Base-by-base conservation (phyloP, 2,113 vertebrate genomes). In the Sardina pilchardus region DNA sequence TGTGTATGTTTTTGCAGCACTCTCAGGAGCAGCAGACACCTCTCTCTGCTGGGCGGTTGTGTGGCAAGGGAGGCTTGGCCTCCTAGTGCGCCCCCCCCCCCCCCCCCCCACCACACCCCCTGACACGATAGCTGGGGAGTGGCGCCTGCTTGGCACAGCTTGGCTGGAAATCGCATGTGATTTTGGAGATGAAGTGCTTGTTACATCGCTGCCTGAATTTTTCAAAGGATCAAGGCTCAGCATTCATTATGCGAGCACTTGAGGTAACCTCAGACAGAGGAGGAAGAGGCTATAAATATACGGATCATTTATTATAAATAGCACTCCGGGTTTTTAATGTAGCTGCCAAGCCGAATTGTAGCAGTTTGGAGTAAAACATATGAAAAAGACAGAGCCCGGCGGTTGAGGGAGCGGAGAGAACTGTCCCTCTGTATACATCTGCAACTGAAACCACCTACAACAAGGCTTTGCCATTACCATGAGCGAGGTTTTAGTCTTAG, bases 251-350 rank as follows among this genome's bases (percentile, higher is more conserved):
- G 84, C 84, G 82, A 56, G 82, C 80, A 82, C 89, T 85, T 85
- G 67, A 85, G 85, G 42, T 75, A 87, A 87, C 80, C 81, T 44
- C 56, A 81, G 45, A 75, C 42, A 47, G 36, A 84, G 24, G 81
- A 71, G 63, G 63, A 6, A 1, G 42, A 43, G 47, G n/a, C 53
- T 86, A 84, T 84, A 84, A 90, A 88, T 84, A 84, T 82, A 82
- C 26, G 8, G 43, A 47, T 86, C 84, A 84, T 89, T 78, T 87
- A 90, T 89, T 85, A 86, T 88, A 75, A 85, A 88, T 85, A 82
- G 71, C 67, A 71, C 82, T 59, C 48, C 24, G 67, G 82, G 42
- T 87, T 84, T 82, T 88, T 39, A 85, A 75, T 85, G 81, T 59
- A 44, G 30, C 67, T 71, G 26, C 63, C 63, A 71, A 59, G 84